Percentiles rank a stretch among this genome's conserved stretches.
Conservation (phyloP, 2,113 vertebrate species). For the Cyphomyrus discorhynchus region DNA sequence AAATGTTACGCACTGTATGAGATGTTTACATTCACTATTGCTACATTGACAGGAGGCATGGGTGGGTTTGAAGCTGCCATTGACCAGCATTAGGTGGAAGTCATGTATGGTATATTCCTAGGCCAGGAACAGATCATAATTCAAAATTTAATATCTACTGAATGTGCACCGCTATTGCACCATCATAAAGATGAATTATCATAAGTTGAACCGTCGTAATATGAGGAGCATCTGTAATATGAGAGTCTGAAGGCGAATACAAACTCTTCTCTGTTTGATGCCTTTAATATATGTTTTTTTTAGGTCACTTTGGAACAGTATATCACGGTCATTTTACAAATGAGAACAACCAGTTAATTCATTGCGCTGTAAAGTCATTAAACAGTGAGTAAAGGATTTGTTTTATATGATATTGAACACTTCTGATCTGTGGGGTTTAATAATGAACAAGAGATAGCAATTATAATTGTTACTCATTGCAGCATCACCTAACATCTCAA, state of each 20-base stretch:
- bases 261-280: background rate
- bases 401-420: background rate
- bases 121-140: background rate
- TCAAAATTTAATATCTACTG: background rate
- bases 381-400: conserved; percentile 49
- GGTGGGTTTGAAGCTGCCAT: background rate
- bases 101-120: background rate
- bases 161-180: background rate
- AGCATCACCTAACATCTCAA: background rate
- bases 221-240: background rate
- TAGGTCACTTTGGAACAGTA: conserved; percentile 72
- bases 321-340: conserved; percentile 67
- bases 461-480: background rate
- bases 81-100: background rate
- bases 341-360: conserved; percentile 46
- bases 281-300: background rate
- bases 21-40: background rate
- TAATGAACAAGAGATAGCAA: background rate
- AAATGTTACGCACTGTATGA: background rate
- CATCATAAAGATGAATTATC: background rate
- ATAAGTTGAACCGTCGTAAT: background rate
- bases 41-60: background rate
- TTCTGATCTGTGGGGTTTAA: background rate
- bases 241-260: background rate
- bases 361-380: conserved; percentile 70